Evolutionary conservation across 2,797 vertebrate species (phyloP), one percentile per base, ranked within the genome.

Genomic region (Phrynocephalus vlangalii): DNA sequence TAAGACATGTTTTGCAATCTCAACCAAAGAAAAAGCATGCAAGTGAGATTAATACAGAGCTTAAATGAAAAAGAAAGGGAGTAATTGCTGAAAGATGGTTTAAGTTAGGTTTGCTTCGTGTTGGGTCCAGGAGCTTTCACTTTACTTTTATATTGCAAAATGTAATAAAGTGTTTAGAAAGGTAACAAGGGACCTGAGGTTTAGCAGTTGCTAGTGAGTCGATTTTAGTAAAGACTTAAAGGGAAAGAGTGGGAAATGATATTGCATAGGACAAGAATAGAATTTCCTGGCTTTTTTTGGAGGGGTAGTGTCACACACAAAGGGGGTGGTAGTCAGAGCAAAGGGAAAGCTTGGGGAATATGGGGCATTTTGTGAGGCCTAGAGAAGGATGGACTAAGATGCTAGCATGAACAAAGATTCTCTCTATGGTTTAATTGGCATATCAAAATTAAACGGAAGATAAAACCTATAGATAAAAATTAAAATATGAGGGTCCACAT

Each of bases 111-210:
- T 85, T 82, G 87, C 72, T 88, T 87, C 90, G 71, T 79, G 1
- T 0, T 63, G 87, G 82, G 76, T 82, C 72, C 52, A 83, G 92
- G 86, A 92, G 87, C 93, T 94, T 92, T 84, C 88, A 91, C 76
- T 91, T 91, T 88, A 88, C 91, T 88, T 94, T 92, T 93, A 85
- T 90, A 89, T 93, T 91, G 87, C 67, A 95, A 94, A 94, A 93
- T 92, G 91, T 77, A 95, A 93, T 93, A 89, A 94, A 94, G 94
- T 92, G 94, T 94, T 95, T 95, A 92, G 94, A 93, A 86, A 93
- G 88, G 93, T 94, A 95, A 94, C 93, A 89, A 89, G 93, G 93
- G 94, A 95, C 89, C 92, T 92, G 91, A 93, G 93, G 93, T 92
- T 95, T 94, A 94, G 90, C 85, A 88, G 92, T 91, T 91, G 90